Evolutionary conservation across 2,888 invertebrate genomes (phyloP), one percentile per base, ranked within the genome.

Genomic region (Oscheius myriophilus): DNA sequence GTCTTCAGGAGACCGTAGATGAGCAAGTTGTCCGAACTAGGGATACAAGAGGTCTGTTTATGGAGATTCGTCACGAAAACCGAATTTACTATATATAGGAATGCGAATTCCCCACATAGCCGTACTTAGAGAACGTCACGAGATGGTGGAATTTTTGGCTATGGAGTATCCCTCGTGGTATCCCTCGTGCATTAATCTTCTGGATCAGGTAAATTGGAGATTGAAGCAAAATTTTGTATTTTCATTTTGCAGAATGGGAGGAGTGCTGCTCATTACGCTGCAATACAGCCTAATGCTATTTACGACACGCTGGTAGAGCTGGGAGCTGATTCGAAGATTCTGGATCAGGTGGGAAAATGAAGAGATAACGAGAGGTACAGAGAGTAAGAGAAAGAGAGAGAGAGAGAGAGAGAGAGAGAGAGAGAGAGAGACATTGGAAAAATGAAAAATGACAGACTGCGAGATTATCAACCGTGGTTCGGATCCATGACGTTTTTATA

Each of bases 271-370:
- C 85, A 85, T 70, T 85, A 85, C 73, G 85, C 85, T 6, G 83
- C 85, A 16, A 69, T 79, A 1, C 84, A 85, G 68, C 81, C 79
- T 67, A 85, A 85, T 69, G 85, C 85, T 55, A 85, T 85, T 53
- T 85, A 85, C 73, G 85, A 85, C 61, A 86, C 85, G 21, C 69
- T 85, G 43, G 78, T 83, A 23, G 85, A 85, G 54, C 67, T 79
- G 42, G 85, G 85, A 12, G 83, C 85, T 2, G 65, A 79, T 26
- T 72, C 74, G 39, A 69, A 81, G 45, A 57, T 85, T n/a, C 57
- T 62, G 11, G 85, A 85, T 73, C 78, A 82, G 73, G 83, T 79
- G 23, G 26, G 26, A 61, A 46, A 45, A 67, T 61, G 25, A 18
- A 61, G 33, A 33, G 33, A 33, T 3, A 33, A 9, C 3, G 33